Conservation (phyloP, 2,888 invertebrate genomes). For the Peribatodes rhomboidaria region DNA sequence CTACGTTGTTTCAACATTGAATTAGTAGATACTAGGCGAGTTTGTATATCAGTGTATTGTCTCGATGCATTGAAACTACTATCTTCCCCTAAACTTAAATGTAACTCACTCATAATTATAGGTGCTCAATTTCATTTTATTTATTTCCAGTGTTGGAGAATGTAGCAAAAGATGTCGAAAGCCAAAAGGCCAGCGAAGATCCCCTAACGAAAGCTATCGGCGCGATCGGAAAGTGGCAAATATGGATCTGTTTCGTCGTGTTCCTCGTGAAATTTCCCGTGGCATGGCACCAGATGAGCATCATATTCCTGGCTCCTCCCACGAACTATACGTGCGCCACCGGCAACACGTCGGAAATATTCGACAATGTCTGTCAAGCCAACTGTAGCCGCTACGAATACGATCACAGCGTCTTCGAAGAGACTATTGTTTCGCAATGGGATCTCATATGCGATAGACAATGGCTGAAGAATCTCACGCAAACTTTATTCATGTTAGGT, state of each 20-base stretch:
- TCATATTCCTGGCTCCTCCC: constrained; percentile 91
- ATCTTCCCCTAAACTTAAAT: background rate
- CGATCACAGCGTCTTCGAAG: constrained; percentile 88
- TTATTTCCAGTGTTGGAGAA: constrained; percentile 76
- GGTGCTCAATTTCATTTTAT: background rate
- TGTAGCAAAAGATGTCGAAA: constrained; percentile 66
- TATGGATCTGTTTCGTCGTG: constrained; percentile 89
- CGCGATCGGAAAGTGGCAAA: constrained; percentile 91
- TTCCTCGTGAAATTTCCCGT: constrained; percentile 92
- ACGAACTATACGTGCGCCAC: constrained; percentile 84
- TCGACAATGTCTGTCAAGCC: constrained; percentile 80
- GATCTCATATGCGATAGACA: constrained; percentile 89
- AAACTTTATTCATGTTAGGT: constrained; percentile 92
- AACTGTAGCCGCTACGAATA: constrained; percentile 87
- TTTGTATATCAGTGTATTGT: background rate
- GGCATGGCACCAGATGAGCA: constrained; percentile 93
- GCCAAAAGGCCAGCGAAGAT: constrained; percentile 78
- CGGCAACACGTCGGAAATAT: constrained; percentile 59
- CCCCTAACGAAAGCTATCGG: constrained; percentile 90
- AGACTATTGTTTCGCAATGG: constrained; percentile 92
- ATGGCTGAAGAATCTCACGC: constrained; percentile 90
- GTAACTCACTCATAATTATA: background rate
- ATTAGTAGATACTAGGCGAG: no score
- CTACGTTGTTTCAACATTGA: constrained; percentile 9
- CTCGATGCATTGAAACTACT: no score